phyloP scores from a whole-genome alignment of 2,113 vertebrate genomes.

The Monarcha castaneiventris region DNA sequence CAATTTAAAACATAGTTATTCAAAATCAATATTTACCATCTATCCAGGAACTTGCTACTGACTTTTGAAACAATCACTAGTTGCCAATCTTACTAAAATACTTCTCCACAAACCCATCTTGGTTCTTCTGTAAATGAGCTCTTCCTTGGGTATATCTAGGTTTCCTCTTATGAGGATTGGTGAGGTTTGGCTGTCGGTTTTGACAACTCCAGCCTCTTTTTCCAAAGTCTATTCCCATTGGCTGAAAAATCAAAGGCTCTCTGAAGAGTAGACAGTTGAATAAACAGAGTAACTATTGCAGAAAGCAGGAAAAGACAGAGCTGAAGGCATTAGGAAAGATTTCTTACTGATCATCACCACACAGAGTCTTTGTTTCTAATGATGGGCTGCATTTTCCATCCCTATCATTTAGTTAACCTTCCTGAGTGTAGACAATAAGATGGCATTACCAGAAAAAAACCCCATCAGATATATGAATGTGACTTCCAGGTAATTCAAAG shows the following conservation, averaged over 20 bases:
- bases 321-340: neutral
- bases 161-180: neutral
- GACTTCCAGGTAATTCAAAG: constrained; percentile 1
- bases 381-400: neutral
- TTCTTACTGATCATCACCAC: neutral
- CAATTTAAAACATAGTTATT: neutral
- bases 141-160: neutral
- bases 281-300: neutral
- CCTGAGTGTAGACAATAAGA: neutral
- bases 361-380: neutral
- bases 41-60: neutral
- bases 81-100: neutral
- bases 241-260: neutral
- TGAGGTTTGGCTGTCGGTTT: neutral
- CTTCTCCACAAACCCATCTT: neutral
- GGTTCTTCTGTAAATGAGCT: neutral
- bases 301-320: neutral
- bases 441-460: neutral
- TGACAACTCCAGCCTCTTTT: neutral
- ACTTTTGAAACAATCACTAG: neutral
- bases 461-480: neutral
- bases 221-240: neutral
- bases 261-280: neutral
- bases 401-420: neutral
- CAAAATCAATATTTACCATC: neutral